These are phyloP conservation scores for Zeuzera pyrina DNA, from an alignment of 2,888 invertebrate species.

Conservation along the genomic window DNA sequence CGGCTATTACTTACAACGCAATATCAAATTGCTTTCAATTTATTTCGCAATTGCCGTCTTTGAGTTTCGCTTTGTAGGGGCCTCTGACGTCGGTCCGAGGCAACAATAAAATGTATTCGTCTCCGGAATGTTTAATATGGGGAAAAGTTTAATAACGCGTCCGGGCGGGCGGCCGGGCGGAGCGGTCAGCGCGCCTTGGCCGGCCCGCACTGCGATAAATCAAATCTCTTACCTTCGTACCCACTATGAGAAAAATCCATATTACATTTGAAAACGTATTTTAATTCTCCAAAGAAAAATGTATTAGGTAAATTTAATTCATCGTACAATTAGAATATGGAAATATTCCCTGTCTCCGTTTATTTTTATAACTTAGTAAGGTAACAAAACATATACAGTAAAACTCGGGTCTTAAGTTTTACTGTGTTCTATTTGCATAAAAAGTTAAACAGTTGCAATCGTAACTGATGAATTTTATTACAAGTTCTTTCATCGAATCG, in stretches of 20 bases:
- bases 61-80: constrained; percentile 73
- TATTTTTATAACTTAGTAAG: too few species aligned
- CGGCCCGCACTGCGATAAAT: constrained; percentile 66
- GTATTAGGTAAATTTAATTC: too few species aligned
- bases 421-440: too few species aligned
- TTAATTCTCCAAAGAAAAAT: constrained; percentile 9
- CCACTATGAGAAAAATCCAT: constrained; percentile 58
- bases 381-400: too few species aligned
- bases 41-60: constrained; percentile 74
- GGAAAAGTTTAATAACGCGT: constrained; percentile 75
- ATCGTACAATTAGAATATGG: too few species aligned
- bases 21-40: constrained; percentile 74
- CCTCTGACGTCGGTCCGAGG: constrained; percentile 72
- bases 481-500: too few species aligned
- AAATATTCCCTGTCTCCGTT: too few species aligned
- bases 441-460: too few species aligned
- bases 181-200: constrained; percentile 34
- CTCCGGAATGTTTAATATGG: constrained; percentile 75
- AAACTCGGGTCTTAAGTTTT: too few species aligned
- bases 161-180: constrained; percentile 44
- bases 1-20: constrained; percentile 73
- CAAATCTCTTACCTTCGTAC: constrained; percentile 68
- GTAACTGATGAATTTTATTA: too few species aligned
- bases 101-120: constrained; percentile 75
- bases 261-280: constrained; percentile 63